A percentile compares a stretch with the other conserved stretches of the same genome.
Evolutionary conservation across 2,113 vertebrate genomes (phyloP).

Genomic region (Scortum barcoo): DNA sequence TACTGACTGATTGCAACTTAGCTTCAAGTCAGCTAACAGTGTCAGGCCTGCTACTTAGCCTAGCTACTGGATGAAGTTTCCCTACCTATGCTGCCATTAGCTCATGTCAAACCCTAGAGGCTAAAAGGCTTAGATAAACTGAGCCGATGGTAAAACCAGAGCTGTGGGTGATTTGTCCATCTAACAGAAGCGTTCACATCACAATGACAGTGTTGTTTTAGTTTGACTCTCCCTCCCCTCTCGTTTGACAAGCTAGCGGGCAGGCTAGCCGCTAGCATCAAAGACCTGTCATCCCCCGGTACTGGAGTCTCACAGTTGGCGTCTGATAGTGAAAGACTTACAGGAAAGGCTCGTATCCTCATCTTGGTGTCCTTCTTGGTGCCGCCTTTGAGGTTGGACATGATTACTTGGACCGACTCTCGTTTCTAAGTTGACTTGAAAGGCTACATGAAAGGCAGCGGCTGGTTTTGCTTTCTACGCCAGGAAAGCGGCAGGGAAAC

Average conservation of each 20-base stretch:
- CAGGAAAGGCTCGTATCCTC: conserved; percentile 97
- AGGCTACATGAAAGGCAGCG: conserved; percentile 78
- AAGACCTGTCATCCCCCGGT: conserved; percentile 54
- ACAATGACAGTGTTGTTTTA: conserved; percentile 40
- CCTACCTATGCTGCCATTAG: conserved; percentile 28
- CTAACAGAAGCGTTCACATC: conserved; percentile 6
- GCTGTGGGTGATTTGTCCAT: background rate
- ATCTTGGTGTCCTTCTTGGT: conserved; percentile 98
- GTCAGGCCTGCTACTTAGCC: conserved; percentile 62
- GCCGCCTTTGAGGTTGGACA: conserved; percentile 94
- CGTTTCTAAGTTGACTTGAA: conserved; percentile 78
- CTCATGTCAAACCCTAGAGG: conserved; percentile 5
- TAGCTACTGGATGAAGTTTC: conserved; percentile 50
- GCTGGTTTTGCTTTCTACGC: conserved; percentile 63
- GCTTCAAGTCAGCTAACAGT: conserved; percentile 52
- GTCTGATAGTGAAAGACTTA: conserved; percentile 82
- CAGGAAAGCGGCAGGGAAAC: conserved; percentile 59
- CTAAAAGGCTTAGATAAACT: conserved; percentile 3
- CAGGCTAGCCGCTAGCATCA: conserved; percentile 45
- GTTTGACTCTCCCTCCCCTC: no score
- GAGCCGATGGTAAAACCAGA: background rate
- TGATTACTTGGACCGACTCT: conserved; percentile 83
- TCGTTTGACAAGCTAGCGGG: conserved; percentile 52
- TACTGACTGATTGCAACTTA: conserved; percentile 52
- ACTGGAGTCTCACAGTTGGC: conserved; percentile 39